Percentiles rank a stretch among this genome's conserved stretches.
Evolutionary conservation across 2,113 vertebrate species (phyloP).

Genomic region (Peucedramus taeniatus): DNA sequence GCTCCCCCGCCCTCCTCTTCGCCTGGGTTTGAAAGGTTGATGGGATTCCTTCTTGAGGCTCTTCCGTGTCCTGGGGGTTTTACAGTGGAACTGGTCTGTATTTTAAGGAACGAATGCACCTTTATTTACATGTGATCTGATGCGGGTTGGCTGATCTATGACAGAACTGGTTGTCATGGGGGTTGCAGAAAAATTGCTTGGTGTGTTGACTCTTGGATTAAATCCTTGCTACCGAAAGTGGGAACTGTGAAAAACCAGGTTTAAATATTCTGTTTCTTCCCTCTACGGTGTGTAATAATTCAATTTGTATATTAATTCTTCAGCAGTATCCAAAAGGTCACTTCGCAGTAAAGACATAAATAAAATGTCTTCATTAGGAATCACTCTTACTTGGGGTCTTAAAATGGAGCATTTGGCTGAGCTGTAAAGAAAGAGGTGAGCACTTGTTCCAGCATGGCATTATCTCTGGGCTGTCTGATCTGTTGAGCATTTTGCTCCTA

Average conservation of each 20-base stretch:
- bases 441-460: background rate
- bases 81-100: background rate
- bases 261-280: background rate
- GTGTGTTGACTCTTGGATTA: background rate
- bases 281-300: background rate
- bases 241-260: background rate
- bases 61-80: background rate
- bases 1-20: fast-evolving
- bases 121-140: fast-evolving
- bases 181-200: background rate
- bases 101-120: background rate
- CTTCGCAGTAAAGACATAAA: background rate
- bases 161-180: background rate
- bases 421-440: background rate
- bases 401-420: background rate
- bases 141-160: fast-evolving
- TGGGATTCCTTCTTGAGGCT: background rate
- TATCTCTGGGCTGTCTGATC: background rate
- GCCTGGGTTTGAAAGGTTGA: background rate
- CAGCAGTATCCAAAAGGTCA: background rate
- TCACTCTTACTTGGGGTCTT: background rate
- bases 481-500: background rate
- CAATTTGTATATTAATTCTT: background rate
- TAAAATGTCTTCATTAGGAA: background rate
- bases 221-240: fast-evolving